Evolutionary conservation across 2,797 vertebrate genomes (phyloP).

Genomic region (Hippocampus kuda): DNA sequence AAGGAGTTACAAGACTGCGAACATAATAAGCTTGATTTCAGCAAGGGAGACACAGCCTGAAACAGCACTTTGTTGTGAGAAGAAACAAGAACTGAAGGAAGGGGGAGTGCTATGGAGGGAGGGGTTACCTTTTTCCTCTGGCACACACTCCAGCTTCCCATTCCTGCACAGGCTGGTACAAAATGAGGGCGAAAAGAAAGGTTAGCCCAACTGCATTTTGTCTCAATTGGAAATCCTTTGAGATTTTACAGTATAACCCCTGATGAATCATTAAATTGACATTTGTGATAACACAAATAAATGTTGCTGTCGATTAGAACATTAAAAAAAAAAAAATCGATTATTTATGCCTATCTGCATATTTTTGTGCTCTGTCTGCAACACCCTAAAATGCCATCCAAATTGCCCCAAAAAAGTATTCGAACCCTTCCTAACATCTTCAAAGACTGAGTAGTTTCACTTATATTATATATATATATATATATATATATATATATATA

Average conservation of each 20-base stretch:
- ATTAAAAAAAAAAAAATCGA: no score
- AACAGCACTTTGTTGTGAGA: constrained; percentile 51
- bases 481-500: no score
- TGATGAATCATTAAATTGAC: neutral
- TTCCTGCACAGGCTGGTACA: constrained; percentile 69
- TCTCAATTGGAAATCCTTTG: neutral
- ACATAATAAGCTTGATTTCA: constrained; percentile 49
- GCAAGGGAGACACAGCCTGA: constrained; percentile 38
- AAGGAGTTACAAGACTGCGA: constrained; percentile 34
- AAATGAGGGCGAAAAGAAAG: constrained; percentile 16
- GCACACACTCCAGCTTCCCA: constrained; percentile 72
- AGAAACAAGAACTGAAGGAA: constrained; percentile 24
- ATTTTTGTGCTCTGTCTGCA: no score
- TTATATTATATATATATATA: no score
- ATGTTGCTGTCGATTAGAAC: no score
- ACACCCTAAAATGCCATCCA: no score
- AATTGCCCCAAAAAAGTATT: no score
- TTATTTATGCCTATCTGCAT: no score
- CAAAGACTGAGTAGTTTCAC: no score
- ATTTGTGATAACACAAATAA: neutral
- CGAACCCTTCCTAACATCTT: no score
- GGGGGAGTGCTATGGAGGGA: constrained; percentile 12
- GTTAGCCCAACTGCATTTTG: neutral
- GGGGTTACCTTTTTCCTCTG: constrained; percentile 70
- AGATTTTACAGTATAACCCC: neutral